These are phyloP conservation scores for Adoxophyes honmai DNA, from an alignment of 1,140 invertebrate species.

Conservation along the genomic window DNA sequence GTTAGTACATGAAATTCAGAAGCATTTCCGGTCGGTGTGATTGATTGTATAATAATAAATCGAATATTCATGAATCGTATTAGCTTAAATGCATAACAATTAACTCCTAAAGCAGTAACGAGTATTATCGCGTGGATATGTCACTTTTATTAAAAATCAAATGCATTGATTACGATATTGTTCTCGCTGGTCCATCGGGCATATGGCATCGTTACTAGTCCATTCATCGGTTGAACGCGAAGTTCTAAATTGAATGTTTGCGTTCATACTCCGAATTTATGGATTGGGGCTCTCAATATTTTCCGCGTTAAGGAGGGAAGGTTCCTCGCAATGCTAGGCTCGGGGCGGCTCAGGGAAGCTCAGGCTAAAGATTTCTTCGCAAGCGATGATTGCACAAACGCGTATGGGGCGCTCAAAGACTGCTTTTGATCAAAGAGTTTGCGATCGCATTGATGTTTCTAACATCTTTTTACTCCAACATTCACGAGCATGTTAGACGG, in stretches of 20 bases:
- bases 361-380: slow-evolving; percentile 32
- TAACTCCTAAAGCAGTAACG: too few relatives aligned
- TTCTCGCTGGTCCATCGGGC: neutral
- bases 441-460: slow-evolving; percentile 37
- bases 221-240: too few relatives aligned
- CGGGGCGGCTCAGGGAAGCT: slow-evolving; percentile 14
- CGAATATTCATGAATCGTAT: too few relatives aligned
- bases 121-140: too few relatives aligned
- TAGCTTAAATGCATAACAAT: too few relatives aligned
- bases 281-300: neutral
- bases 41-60: too few relatives aligned
- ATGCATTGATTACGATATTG: neutral
- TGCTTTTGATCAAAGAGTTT: slow-evolving; percentile 39
- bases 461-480: slow-evolving; percentile 25
- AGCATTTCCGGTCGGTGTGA: too few relatives aligned
- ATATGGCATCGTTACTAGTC: neutral
- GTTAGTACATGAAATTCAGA: neutral
- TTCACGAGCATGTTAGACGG: too few relatives aligned
- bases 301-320: neutral
- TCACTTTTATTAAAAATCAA: too few relatives aligned
- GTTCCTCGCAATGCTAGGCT: neutral
- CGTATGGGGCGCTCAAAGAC: slow-evolving; percentile 27
- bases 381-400: slow-evolving; percentile 43
- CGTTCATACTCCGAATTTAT: neutral
- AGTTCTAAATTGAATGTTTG: slow-evolving; percentile 5